Conservation (phyloP, 2,113 vertebrate genomes). For the Archocentrus centrarchus region DNA sequence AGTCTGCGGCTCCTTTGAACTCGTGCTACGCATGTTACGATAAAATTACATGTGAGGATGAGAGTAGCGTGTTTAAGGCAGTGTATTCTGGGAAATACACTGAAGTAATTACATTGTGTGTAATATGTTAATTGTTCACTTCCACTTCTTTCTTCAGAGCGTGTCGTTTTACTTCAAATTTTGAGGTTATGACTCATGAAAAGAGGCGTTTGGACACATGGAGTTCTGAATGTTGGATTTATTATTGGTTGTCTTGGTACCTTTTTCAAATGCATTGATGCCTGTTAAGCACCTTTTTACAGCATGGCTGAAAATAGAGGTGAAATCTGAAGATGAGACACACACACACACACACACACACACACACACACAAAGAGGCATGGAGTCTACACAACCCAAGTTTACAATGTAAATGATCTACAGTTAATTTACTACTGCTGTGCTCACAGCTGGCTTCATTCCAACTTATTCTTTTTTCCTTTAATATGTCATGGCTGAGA, state of each 20-base stretch:
- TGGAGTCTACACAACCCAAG: not conserved
- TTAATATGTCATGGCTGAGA: not conserved
- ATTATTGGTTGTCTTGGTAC: not conserved
- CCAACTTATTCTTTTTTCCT: not conserved
- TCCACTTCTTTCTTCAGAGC: conserved; percentile 4
- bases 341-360: not conserved
- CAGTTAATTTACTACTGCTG: not conserved
- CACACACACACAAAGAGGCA: not conserved
- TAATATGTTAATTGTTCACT: conserved; percentile 38
- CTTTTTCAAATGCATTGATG: conserved; percentile 3
- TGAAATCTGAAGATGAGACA: not conserved
- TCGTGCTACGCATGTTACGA: not conserved
- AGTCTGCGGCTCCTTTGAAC: not conserved
- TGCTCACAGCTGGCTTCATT: not conserved
- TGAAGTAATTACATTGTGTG: conserved; percentile 43
- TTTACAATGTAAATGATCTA: not conserved
- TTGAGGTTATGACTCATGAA: not conserved
- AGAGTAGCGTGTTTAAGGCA: conserved; percentile 4
- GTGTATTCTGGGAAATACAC: conserved; percentile 29
- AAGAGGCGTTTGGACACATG: not conserved
- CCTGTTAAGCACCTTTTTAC: not conserved
- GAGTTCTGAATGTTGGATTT: not conserved
- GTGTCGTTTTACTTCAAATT: not conserved
- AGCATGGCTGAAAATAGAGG: not conserved
- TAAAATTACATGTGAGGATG: not conserved